Base-by-base conservation (phyloP, 1,140 invertebrate genomes). In the Dendroctonus ponderosae region DNA sequence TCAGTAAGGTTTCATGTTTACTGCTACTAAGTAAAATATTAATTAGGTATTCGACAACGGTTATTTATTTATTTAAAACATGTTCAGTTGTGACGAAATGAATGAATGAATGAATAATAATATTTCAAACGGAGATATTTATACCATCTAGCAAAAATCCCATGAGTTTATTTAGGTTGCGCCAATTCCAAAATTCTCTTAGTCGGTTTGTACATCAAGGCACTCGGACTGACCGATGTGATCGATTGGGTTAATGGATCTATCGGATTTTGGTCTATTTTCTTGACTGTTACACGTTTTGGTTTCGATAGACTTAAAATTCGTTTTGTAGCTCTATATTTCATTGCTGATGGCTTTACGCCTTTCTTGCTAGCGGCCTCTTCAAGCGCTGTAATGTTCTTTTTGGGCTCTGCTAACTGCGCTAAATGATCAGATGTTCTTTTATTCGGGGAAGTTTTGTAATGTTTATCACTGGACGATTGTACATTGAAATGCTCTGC, bases 101-200 rank as follows among this genome's bases (percentile, higher is more conserved):
- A 26, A 26, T 26, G 26, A 26, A 26, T 26, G 26, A 26, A 26
- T 26, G 26, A 26, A 26, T 26, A 26, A 26, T 26, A 26, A 26
- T 26, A 26, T 26, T 26, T 26, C 26, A 3, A 26, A 26, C 1
- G 26, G 26, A 26, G 26, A 26, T 26, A 26, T 26, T 26, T 26
- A 26, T 1, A 26, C 26, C 26, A 26, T 26, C 26, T 3, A 1
- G 26, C 26, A 26, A 26, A 26, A 26, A 26, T 46, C 43, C 1
- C 8, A 11, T 51, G 11, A 15, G 2, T 51, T 59, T 46, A 66
- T 42, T 60, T 66, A 11, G 64, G 64, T 60, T 56, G 52, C 4
- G 64, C 64, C 6, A 66, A 44, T 43, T 66, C 64, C n/a, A 66
- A 41, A 53, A 66, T 66, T 26, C 64, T 51, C 37, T 12, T 50